Conservation (phyloP, 2,113 vertebrate species). For the Periophthalmodon schlosseri region DNA sequence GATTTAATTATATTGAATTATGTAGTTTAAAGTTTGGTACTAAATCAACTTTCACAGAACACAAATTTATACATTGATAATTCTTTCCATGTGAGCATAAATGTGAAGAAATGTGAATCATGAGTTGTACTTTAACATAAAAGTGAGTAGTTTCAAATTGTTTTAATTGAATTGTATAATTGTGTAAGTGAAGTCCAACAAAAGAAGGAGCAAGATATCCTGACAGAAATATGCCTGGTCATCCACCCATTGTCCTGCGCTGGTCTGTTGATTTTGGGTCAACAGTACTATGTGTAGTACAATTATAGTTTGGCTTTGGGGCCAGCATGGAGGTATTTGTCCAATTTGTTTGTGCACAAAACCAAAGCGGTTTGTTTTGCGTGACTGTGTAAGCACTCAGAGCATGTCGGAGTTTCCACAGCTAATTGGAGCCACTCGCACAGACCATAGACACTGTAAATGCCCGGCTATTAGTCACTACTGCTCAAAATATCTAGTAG, state of each 20-base stretch:
- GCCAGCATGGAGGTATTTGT: constrained; percentile 14
- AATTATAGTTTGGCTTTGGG: constrained; percentile 18
- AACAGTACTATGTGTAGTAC: neutral
- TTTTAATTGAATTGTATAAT: neutral
- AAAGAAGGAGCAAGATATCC: neutral
- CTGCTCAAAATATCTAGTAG: constrained; percentile 37
- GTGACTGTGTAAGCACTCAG: constrained; percentile 10
- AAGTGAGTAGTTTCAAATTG: neutral
- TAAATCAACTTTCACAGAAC: neutral
- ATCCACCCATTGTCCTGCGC: neutral
- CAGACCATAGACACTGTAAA: constrained; percentile 40
- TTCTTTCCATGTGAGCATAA: neutral
- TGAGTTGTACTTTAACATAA: neutral
- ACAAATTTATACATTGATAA: neutral
- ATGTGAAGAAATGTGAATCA: neutral
- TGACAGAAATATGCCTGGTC: neutral
- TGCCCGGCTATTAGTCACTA: constrained; percentile 34
- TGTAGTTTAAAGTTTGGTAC: neutral
- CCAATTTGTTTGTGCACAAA: constrained; percentile 33
- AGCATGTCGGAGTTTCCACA: constrained; percentile 25
- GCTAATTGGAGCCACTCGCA: constrained; percentile 59
- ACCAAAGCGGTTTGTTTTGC: constrained; percentile 15
- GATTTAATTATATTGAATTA: neutral
- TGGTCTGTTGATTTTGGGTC: neutral
- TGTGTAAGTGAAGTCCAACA: neutral